Percentiles rank a stretch among this genome's conserved stretches.
phyloP scores from a whole-genome alignment of 2,797 vertebrate genomes.

The Pseudochirops corinnae region DNA sequence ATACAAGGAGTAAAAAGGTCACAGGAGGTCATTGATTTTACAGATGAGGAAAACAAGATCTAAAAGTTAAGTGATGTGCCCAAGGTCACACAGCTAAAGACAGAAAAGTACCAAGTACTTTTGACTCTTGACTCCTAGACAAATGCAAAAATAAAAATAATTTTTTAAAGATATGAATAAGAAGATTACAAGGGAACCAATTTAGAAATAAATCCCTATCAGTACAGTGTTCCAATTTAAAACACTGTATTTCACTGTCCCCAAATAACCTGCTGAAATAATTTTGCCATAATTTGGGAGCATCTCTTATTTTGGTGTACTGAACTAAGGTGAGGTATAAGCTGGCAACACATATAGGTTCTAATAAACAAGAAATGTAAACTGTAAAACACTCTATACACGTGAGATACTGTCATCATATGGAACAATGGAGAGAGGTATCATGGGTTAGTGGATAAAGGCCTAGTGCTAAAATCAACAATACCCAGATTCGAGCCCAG shows the following conservation, averaged over 20 bases:
- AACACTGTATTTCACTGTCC: not conserved
- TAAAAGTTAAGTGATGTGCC: not conserved
- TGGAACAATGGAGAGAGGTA: not conserved
- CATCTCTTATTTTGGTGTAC: not conserved
- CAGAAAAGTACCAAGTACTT: not conserved
- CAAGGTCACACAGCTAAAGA: not conserved
- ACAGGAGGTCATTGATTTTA: not conserved
- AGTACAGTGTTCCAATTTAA: not conserved
- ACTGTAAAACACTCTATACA: not conserved
- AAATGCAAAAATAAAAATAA: not conserved
- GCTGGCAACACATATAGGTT: not conserved
- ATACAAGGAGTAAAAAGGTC: not conserved
- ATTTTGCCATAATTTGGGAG: not conserved
- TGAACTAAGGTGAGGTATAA: not conserved
- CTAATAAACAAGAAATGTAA: not conserved
- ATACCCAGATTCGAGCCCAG: not conserved
- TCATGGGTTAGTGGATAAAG: not conserved
- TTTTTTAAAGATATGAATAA: not conserved
- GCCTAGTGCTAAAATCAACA: constrained; percentile 1
- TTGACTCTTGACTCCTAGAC: not conserved
- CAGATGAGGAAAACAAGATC: not conserved
- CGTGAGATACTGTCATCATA: not conserved
- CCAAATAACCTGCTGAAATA: not conserved
- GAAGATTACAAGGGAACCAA: not conserved
- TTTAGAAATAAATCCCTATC: not conserved